Percentiles rank a stretch among this genome's conserved stretches.
Conservation (phyloP, 2,797 vertebrate species). For the Peromyscus attwateri region DNA sequence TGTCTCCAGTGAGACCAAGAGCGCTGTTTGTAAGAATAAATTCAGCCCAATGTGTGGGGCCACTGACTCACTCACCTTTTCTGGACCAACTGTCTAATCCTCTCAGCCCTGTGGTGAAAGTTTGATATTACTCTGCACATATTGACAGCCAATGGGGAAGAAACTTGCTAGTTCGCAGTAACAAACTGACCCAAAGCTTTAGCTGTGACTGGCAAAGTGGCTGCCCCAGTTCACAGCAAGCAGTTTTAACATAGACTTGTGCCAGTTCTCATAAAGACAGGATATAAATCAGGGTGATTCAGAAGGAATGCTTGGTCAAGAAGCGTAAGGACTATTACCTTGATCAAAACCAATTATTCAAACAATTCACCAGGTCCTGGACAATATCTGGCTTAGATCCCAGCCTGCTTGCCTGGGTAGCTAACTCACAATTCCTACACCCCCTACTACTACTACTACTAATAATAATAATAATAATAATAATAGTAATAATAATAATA, state of each 20-base stretch:
- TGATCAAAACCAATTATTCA: slow-evolving; percentile 47
- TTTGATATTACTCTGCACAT: neutral
- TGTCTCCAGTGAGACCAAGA: neutral
- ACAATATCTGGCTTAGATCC: neutral
- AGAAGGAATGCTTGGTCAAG: neutral
- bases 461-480: too few relatives aligned
- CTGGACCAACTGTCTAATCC: neutral
- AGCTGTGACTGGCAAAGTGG: neutral
- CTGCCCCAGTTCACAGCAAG: neutral
- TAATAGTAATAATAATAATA: too few relatives aligned
- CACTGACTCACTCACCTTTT: neutral
- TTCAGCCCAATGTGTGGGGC: neutral
- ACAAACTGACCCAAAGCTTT: slow-evolving; percentile 3
- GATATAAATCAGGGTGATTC: neutral
- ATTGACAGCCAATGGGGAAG: neutral
- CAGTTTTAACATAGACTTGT: neutral
- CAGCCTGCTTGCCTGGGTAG: neutral
- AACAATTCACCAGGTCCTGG: neutral
- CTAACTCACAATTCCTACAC: neutral
- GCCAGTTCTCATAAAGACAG: neutral
- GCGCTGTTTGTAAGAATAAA: neutral
- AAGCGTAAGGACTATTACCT: neutral
- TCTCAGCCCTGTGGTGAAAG: neutral
- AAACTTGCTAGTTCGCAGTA: slow-evolving; percentile 13
- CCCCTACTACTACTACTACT: neutral